phyloP scores from a whole-genome alignment of 2,797 vertebrate genomes.

The Eptatretus atami region DNA sequence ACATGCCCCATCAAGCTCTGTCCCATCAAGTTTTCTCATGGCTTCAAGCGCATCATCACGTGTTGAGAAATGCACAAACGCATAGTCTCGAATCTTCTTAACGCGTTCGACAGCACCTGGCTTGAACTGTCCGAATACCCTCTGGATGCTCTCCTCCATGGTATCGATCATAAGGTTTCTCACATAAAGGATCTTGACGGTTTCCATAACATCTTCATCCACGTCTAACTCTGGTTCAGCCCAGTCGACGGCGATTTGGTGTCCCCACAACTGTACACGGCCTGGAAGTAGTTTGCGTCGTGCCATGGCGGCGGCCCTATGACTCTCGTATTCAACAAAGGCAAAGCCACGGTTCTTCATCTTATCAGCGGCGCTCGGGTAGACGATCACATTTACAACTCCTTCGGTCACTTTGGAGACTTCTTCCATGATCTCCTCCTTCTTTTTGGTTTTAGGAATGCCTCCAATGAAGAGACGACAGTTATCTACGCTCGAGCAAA shows the following conservation, averaged over 20 bases:
- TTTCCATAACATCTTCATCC: slow-evolving; percentile 95
- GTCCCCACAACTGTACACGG: slow-evolving; percentile 86
- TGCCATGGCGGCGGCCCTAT: slow-evolving; percentile 84
- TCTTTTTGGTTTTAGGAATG: slow-evolving; percentile 94
- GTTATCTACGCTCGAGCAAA: slow-evolving; percentile 91
- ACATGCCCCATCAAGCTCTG: slow-evolving; percentile 71
- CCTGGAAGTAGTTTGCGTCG: slow-evolving; percentile 90
- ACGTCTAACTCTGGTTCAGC: slow-evolving; percentile 94
- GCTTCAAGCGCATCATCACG: slow-evolving; percentile 71
- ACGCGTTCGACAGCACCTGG: slow-evolving; percentile 76
- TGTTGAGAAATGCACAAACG: slow-evolving; percentile 76
- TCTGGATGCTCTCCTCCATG: slow-evolving; percentile 51
- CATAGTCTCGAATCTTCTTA: slow-evolving; percentile 94
- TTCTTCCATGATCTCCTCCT: slow-evolving; percentile 95
- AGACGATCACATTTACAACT: slow-evolving; percentile 79
- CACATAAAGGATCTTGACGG: slow-evolving; percentile 91
- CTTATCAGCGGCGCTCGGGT: slow-evolving; percentile 86
- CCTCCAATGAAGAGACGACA: slow-evolving; percentile 91
- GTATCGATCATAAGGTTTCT: slow-evolving; percentile 98
- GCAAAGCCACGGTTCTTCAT: slow-evolving; percentile 98
- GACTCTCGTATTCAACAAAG: slow-evolving; percentile 90
- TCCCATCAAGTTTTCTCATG: slow-evolving; percentile 73
- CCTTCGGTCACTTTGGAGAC: slow-evolving; percentile 91
- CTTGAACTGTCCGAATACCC: slow-evolving; percentile 77
- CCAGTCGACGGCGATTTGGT: slow-evolving; percentile 97